Evolutionary conservation across 64 coral and sea anemone genomes (phyloP), one percentile per base, ranked within the genome.

Genomic region (Montipora cactus): DNA sequence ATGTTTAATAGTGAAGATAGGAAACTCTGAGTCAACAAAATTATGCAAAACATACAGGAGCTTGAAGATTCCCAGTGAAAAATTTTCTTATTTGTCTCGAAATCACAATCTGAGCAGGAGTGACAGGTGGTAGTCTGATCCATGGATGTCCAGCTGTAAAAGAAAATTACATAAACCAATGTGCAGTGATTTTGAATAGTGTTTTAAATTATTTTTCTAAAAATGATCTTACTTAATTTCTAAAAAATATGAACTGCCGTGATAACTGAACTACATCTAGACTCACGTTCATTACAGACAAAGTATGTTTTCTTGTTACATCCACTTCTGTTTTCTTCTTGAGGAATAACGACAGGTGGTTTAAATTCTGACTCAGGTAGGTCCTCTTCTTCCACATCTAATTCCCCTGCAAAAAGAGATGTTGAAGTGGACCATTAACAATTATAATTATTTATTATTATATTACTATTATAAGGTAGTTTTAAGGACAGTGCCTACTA

Each of bases 231-330:
- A 37, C 37, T 37, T 37, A 37, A 37, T 37, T 37, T 37, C 11
- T 37, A 2, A 57, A 57, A 6, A 57, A 57, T 57, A 57, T 57
- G 53, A 57, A 57, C 53, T 57, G 6, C 1, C 37, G 1, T 37
- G 11, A 6, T 57, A 8, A 64, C 61, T 19, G 11, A 64, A 15
- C 18, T 23, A 80, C 13, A 84, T 8, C 53, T 57, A 8, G 53
- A 57, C 74, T 76, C 74, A 98, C 96, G 62, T 89, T 98, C 91
- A 91, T 90, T 98, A 74, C 88, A 98, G 21, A 96, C 91, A 95
- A 98, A 98, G 77, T 98, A 98, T 68, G 93, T 93, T 85, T 98
- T 98, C 75, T 98, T 98, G 80, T 98, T 98, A 68, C 97, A 98
- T 19, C 97, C 97, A 78, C 70, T 87, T 95, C 94, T 91, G 74